phyloP scores from a whole-genome alignment of 2,113 vertebrate species.

The Vimba vimba region DNA sequence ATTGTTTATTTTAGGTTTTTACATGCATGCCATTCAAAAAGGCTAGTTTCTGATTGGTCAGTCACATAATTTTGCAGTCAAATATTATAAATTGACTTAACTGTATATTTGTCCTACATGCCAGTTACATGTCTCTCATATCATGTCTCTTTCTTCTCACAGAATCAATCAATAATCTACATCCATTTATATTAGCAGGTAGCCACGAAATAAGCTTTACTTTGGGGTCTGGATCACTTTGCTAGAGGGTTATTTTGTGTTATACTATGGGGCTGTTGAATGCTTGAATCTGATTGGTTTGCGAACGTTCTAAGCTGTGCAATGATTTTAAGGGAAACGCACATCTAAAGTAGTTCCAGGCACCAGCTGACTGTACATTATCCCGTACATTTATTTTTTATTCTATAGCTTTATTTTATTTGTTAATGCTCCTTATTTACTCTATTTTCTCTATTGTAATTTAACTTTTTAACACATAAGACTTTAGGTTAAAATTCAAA shows the following conservation, averaged over 20 bases:
- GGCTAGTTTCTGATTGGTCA: neutral
- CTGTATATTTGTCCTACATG: neutral
- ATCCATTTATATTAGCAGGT: neutral
- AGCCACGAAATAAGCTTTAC: neutral
- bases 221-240: neutral
- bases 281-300: too few relatives aligned
- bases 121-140: neutral
- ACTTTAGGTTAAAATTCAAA: neutral
- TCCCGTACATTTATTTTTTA: neutral
- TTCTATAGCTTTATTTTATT: neutral
- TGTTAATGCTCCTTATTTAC: neutral
- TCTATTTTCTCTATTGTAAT: neutral
- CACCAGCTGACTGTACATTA: neutral
- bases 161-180: constrained; percentile 3
- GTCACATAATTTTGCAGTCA: neutral
- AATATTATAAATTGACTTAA: neutral
- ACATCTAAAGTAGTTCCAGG: too few relatives aligned
- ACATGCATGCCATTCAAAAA: neutral
- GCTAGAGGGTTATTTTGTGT: neutral
- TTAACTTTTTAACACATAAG: neutral
- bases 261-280: too few relatives aligned
- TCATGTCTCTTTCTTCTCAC: neutral
- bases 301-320: too few relatives aligned
- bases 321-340: too few relatives aligned
- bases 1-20: neutral